Conservation (phyloP, 2,797 vertebrate species). For the Danio jaintianensis region DNA sequence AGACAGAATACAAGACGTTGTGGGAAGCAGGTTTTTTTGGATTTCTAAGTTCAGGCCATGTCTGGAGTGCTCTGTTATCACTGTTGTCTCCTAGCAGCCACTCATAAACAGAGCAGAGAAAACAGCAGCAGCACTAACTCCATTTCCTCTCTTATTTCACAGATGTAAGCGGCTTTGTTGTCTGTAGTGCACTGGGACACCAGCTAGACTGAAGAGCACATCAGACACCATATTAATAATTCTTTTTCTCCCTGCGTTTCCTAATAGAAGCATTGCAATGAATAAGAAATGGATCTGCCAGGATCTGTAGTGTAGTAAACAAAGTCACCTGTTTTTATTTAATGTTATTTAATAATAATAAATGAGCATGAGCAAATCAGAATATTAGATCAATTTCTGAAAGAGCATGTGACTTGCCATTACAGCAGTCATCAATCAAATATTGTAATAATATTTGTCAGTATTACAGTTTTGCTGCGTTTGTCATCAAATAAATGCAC, state of each 20-base stretch:
- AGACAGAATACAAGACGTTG: background rate
- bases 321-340: background rate
- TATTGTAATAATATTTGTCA: background rate
- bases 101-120: slow-evolving; percentile 47
- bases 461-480: background rate
- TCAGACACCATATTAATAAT: background rate
- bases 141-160: slow-evolving; percentile 35
- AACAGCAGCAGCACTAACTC: slow-evolving; percentile 36
- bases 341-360: too few relatives aligned
- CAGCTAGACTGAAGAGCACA: background rate
- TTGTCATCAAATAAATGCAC: background rate
- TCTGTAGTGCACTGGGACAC: background rate
- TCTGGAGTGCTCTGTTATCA: slow-evolving; percentile 43
- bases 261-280: background rate
- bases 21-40: background rate
- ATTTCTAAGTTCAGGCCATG: slow-evolving; percentile 7
- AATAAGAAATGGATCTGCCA: background rate
- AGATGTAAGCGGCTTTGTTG: slow-evolving; percentile 36
- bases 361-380: too few relatives aligned
- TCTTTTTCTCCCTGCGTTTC: background rate
- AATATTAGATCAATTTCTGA: too few relatives aligned
- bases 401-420: too few relatives aligned
- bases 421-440: too few relatives aligned
- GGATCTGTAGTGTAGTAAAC: background rate
- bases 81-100: slow-evolving; percentile 50